Conservation (phyloP, 2,888 invertebrate genomes). For the Ephialtes manifestator region DNA sequence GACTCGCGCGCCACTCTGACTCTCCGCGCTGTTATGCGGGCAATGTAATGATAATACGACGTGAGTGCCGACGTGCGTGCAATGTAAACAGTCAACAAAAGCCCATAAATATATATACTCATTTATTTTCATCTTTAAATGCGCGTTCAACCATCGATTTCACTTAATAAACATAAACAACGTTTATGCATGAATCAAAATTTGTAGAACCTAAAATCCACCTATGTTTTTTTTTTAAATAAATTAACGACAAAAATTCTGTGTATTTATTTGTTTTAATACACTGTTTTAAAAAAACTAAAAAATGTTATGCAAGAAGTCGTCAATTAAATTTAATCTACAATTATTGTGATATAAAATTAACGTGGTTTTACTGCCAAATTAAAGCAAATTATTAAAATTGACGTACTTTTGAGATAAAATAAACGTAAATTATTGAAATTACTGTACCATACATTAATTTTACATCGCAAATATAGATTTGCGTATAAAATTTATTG, state of each 20-base stretch:
- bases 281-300: too few species aligned
- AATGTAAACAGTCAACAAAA: slow-evolving; percentile 26
- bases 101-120: background rate
- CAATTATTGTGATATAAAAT: too few species aligned
- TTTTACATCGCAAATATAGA: too few species aligned
- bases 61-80: slow-evolving; percentile 19
- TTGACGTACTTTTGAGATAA: too few species aligned
- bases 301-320: too few species aligned
- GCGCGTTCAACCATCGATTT: background rate
- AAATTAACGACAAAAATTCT: background rate
- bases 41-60: slow-evolving; percentile 28
- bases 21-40: slow-evolving; percentile 27
- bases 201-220: background rate
- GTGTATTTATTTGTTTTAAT: background rate
- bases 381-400: too few species aligned
- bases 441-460: too few species aligned
- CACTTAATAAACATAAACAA: background rate
- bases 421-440: too few species aligned
- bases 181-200: background rate
- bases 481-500: too few species aligned
- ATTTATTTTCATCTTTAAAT: background rate
- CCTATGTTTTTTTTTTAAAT: background rate
- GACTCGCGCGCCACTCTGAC: slow-evolving; percentile 45
- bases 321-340: too few species aligned
- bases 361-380: too few species aligned